These are phyloP conservation scores for Castor canadensis DNA, from an alignment of 2,113 vertebrate species.

Conservation along the genomic window DNA sequence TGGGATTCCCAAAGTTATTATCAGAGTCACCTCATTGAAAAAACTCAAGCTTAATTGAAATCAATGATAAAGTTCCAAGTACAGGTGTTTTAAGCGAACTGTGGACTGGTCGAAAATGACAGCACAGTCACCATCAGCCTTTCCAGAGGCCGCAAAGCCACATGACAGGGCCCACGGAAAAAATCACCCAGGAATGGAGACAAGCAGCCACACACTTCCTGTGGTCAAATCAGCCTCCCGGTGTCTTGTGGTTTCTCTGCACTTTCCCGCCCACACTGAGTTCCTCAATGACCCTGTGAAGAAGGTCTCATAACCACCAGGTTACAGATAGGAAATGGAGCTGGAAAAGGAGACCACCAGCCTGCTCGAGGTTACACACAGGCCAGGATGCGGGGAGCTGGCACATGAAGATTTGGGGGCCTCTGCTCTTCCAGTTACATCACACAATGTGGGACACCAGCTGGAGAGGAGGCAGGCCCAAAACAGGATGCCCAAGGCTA, in stretches of 20 bases:
- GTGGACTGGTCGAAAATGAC: conserved; percentile 66
- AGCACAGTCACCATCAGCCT: not conserved
- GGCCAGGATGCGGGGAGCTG: not conserved
- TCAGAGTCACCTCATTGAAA: conserved; percentile 77
- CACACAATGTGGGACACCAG: accelerated
- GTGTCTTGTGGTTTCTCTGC: not conserved
- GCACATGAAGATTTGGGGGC: not conserved
- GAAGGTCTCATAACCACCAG: accelerated
- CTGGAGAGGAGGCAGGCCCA: not conserved
- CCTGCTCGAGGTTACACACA: not conserved
- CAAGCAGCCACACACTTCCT: not conserved
- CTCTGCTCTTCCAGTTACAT: accelerated
- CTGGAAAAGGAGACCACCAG: not conserved
- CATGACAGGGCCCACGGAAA: accelerated
- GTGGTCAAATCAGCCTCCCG: not conserved
- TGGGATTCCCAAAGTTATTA: conserved; percentile 84
- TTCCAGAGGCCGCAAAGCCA: not conserved
- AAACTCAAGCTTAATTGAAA: conserved; percentile 82
- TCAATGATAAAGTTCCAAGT: conserved; percentile 77
- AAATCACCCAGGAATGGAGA: accelerated
- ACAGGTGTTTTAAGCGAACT: conserved; percentile 80
- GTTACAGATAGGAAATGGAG: accelerated
- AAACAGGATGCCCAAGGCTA: accelerated
- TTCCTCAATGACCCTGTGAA: accelerated
- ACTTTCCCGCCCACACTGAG: not conserved